Base-by-base conservation (phyloP, 1,140 invertebrate genomes). In the Patella vulgata region DNA sequence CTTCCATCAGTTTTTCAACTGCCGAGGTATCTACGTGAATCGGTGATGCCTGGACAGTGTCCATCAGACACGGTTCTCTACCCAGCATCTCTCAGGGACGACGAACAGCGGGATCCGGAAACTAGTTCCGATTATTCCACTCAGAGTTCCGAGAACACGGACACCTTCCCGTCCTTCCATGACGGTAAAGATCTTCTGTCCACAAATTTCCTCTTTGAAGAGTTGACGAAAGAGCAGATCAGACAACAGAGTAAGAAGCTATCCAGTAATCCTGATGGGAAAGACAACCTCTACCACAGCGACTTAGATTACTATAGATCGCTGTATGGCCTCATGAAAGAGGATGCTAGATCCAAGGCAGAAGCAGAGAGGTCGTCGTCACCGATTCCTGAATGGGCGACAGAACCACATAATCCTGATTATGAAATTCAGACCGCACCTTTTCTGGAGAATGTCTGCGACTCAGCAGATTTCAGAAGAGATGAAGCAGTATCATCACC, bases 271-370 rank as follows among this genome's bases (percentile, higher is more conserved):
- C 43, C 48, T 6, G 31, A 47, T 11, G 46, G 66, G n/a, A 46
- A 48, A 31, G 46, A 61, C 17, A 68, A 66, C 25, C 51, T 65
- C 9, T 70, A 66, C 30, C 59, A 44, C 31, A 53, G 66, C 65
- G 69, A 76, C 42, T 66, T 71, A 25, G 62, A 69, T 30, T 76
- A 73, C 55, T 73, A 71, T 59, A 68, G 64, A 5, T 76, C 71
- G 8, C 46, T 68, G 2, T 64, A 73, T 55, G 65, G 69, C 3
- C 28, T 76, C 0, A 65, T 65, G 21, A 48, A 69, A 17, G 9
- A 73, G 12, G 44, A 54, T 17, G 30, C 43, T 23, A 36, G 36
- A 21, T 21, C 17, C 12, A n/a, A 31, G 17, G 14, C 47, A 19
- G 43, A 14, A 48, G 28, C 19, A 6, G 28, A 23, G 14, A 36